These are phyloP conservation scores for Lepus timidus DNA, from an alignment of 2,113 vertebrate genomes.

Conservation along the genomic window DNA sequence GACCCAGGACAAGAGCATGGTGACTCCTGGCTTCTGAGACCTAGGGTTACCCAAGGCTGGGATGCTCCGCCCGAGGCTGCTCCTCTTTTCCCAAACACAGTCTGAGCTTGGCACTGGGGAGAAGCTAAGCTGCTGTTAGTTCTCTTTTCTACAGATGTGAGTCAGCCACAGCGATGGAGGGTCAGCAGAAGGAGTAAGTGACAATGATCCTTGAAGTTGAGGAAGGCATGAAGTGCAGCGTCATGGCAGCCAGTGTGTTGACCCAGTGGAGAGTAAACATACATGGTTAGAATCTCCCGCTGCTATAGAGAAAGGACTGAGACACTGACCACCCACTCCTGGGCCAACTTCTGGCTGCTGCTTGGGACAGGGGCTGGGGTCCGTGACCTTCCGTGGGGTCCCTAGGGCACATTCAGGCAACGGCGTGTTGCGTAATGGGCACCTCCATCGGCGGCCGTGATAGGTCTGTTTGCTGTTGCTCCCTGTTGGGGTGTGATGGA, in stretches of 20 bases:
- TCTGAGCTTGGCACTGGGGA: neutral
- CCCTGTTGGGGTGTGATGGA: conserved; percentile 84
- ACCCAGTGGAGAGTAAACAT: neutral
- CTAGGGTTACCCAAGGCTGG: neutral
- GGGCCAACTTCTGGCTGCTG: conserved; percentile 4
- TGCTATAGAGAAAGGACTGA: neutral
- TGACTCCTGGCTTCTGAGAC: neutral
- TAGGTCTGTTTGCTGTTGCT: conserved; percentile 82
- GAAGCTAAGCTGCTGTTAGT: neutral
- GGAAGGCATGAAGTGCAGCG: neutral
- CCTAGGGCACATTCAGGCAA: conserved; percentile 40
- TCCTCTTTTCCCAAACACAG: neutral
- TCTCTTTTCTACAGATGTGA: neutral
- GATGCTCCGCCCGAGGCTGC: neutral
- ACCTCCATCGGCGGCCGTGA: conserved; percentile 79
- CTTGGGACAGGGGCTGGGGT: neutral
- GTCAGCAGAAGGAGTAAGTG: neutral
- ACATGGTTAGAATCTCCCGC: neutral
- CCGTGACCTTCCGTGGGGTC: conserved; percentile 64
- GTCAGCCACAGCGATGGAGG: neutral
- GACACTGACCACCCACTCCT: neutral
- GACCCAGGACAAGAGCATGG: neutral
- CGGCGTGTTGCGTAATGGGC: conserved; percentile 68
- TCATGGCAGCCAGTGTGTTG: neutral
- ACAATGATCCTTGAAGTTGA: neutral